A percentile compares a stretch with the other conserved stretches of the same genome.
Conservation (phyloP, 1,140 invertebrate genomes). For the Muscidifurax raptorellus region DNA sequence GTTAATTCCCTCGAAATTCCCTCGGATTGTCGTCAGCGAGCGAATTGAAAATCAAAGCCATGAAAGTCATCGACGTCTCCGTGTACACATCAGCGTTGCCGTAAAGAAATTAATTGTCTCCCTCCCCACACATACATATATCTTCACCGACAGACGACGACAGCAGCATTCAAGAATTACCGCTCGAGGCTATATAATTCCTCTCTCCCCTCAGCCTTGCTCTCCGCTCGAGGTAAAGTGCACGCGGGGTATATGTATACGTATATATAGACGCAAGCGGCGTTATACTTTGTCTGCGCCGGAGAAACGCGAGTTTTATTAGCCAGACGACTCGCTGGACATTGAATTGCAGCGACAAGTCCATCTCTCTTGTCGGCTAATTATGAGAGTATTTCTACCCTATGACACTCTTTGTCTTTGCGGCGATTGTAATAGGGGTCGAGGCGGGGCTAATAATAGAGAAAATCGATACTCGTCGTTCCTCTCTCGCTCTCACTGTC, state of each 20-base stretch:
- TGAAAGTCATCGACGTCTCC: neutral
- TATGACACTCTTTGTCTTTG: neutral
- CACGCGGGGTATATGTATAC: neutral
- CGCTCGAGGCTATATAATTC: neutral
- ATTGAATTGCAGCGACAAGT: conserved; percentile 10
- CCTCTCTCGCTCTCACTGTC: neutral
- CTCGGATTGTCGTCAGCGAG: too few relatives aligned
- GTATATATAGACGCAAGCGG: neutral
- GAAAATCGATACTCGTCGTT: conserved; percentile 63
- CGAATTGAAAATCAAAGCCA: too few relatives aligned
- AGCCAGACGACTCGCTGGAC: neutral
- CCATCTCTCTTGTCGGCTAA: neutral
- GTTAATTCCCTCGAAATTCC: too few relatives aligned
- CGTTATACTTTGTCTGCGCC: conserved; percentile 3
- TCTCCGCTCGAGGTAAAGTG: neutral
- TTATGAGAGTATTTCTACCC: neutral
- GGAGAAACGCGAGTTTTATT: neutral
- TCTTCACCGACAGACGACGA: neutral
- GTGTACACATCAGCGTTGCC: neutral
- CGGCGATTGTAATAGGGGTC: conserved; percentile 63
- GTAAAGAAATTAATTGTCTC: neutral
- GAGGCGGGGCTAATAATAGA: conserved; percentile 67
- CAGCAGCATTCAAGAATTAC: neutral
- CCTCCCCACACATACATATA: neutral
- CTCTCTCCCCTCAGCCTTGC: neutral